Base-by-base conservation (phyloP, 2,797 vertebrate genomes). In the Aselliscus stoliczkanus region DNA sequence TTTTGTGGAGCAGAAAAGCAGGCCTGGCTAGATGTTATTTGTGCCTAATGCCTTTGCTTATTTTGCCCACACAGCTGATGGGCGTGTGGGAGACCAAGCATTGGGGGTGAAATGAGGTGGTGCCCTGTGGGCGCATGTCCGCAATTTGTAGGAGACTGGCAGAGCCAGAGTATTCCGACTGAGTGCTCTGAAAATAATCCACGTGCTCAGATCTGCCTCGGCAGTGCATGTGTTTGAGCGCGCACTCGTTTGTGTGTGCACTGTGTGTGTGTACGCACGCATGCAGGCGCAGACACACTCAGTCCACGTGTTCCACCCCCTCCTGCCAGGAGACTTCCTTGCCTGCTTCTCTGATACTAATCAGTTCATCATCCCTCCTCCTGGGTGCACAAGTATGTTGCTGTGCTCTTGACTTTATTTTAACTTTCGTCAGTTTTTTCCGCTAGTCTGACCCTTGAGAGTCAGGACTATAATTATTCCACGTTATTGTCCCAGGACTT, bases 221-320 rank as follows among this genome's bases (percentile, higher is more conserved):
- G 44, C n/a, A 25, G 12, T 31, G 27, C 27, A 25, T 23, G 11
- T 27, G 7, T 3, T n/a, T n/a, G n/a, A n/a, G n/a, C 42, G 12
- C 27, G 17, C 7, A 0, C n/a, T n/a, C n/a, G n/a, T n/a, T n/a
- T n/a, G n/a, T n/a, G n/a, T n/a, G n/a, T n/a, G n/a, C n/a, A n/a
- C n/a, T n/a, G n/a, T 6, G 3, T 15, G 7, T 12, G 0, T 10
- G 1, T 1, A 4, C 9, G 2, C 1, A 12, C 7, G 7, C n/a
- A n/a, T n/a, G n/a, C n/a, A n/a, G n/a, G n/a, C n/a, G n/a, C 10
- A 39, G 9, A 70, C 2, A 54, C 11, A 9, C 56, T 17, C 11
- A 20, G 9, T 10, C 25, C 15, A 25, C 10, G 5, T 17, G 11
- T 50, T 29, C 81, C 29, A 52, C 34, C 25, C 39, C 47, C 31